Conservation (phyloP, 2,113 vertebrate genomes). For the Thamnaconus septentrionalis region DNA sequence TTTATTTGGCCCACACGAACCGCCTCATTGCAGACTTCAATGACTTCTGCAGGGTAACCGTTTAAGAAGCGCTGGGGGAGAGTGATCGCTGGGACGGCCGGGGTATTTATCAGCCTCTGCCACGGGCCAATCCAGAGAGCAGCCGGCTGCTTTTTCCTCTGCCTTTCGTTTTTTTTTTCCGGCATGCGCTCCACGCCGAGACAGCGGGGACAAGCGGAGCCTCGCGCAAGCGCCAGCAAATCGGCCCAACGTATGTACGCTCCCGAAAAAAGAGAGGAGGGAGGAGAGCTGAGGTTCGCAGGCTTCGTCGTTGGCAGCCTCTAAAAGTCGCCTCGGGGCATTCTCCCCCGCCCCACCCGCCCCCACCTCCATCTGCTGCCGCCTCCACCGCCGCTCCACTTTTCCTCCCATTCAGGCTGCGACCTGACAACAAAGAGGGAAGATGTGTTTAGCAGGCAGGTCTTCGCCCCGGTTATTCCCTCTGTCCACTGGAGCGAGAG, state of each 20-base stretch:
- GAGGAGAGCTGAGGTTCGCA: constrained; percentile 34
- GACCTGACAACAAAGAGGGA: constrained; percentile 69
- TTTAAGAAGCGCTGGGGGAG: constrained; percentile 66
- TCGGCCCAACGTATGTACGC: too few relatives aligned
- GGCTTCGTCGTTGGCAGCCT: constrained; percentile 54
- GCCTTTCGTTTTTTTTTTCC: too few relatives aligned
- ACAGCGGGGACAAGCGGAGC: too few relatives aligned
- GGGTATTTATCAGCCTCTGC: constrained; percentile 56
- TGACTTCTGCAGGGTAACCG: constrained; percentile 70
- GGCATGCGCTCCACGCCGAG: too few relatives aligned
- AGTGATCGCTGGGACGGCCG: constrained; percentile 54
- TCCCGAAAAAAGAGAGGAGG: too few relatives aligned
- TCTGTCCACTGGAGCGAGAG: constrained; percentile 62
- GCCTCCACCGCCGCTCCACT: constrained; percentile 44
- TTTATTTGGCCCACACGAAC: constrained; percentile 50
- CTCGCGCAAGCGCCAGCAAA: too few relatives aligned
- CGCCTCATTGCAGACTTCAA: constrained; percentile 73
- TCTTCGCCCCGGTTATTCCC: constrained; percentile 62
- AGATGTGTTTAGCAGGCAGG: constrained; percentile 66
- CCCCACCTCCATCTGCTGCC: constrained; percentile 29
- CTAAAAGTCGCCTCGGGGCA: constrained; percentile 67
- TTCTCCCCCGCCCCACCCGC: constrained; percentile 34
- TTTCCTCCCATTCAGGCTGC: constrained; percentile 57
- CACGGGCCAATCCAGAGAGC: constrained; percentile 36
- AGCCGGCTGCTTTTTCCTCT: not conserved